These are phyloP conservation scores for Xenops minutus DNA, from an alignment of 2,797 vertebrate species.

Conservation along the genomic window DNA sequence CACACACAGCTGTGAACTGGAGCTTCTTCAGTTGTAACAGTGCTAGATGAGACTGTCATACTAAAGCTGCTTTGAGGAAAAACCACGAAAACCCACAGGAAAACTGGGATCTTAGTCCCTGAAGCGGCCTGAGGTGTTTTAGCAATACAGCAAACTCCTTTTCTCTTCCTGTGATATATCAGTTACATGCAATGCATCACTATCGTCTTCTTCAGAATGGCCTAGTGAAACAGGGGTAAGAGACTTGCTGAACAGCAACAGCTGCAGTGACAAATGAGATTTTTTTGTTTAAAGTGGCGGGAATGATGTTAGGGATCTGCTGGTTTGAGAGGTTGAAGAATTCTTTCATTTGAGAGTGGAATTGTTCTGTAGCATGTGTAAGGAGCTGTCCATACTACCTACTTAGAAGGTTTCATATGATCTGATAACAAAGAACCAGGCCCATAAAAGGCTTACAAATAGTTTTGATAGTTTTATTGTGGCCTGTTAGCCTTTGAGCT, in stretches of 20 bases:
- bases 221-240: neutral
- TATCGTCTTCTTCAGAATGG: neutral
- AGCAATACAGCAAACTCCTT: neutral
- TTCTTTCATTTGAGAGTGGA: neutral
- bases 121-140: neutral
- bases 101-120: neutral
- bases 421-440: neutral
- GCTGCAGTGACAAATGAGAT: neutral
- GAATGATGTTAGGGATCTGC: neutral
- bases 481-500: neutral
- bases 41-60: neutral
- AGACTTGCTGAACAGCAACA: neutral
- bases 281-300: neutral
- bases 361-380: neutral
- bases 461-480: neutral
- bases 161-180: neutral
- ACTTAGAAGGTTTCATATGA: neutral
- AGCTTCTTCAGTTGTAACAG: neutral
- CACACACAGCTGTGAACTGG: neutral
- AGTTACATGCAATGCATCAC: neutral
- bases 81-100: rapidly evolving
- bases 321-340: neutral
- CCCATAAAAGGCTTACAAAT: neutral
- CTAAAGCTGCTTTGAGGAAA: neutral
- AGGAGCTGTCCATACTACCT: neutral